These are phyloP conservation scores for Morphnarchus princeps DNA, from an alignment of 2,113 vertebrate genomes.

Conservation along the genomic window DNA sequence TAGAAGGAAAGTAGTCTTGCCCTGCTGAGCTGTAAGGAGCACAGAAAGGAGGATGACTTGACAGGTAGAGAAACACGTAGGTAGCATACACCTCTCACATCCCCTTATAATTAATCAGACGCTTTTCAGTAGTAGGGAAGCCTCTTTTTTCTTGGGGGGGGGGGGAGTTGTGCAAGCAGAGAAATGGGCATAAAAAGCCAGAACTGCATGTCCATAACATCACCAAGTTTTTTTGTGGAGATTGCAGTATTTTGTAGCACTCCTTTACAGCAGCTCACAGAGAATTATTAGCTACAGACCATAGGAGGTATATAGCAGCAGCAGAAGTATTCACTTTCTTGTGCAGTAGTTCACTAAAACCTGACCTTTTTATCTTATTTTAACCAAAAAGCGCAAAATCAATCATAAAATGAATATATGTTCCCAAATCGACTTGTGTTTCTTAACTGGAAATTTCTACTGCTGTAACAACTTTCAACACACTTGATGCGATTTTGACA, in stretches of 20 bases:
- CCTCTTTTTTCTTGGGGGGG: background rate
- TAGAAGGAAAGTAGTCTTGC: background rate
- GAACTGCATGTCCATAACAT: background rate
- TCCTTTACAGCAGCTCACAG: background rate
- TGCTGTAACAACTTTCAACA: background rate
- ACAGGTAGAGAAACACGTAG: background rate
- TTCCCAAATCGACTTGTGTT: background rate
- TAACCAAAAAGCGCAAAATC: background rate
- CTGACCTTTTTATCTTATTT: background rate
- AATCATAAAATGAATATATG: background rate
- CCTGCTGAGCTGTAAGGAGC: background rate
- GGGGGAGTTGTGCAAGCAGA: background rate
- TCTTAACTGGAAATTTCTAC: background rate
- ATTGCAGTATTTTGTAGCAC: background rate
- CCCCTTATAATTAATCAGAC: background rate
- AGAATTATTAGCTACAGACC: background rate
- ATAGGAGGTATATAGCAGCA: fast-evolving
- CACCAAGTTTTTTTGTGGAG: background rate
- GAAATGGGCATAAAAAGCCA: background rate
- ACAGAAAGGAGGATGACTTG: background rate
- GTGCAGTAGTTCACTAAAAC: background rate
- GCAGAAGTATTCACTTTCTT: background rate
- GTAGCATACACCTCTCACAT: no score
- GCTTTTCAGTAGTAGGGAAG: background rate
- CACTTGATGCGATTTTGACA: background rate